Evolutionary conservation across 2,113 vertebrate species (phyloP).

Genomic region (Bambusicola thoracicus): DNA sequence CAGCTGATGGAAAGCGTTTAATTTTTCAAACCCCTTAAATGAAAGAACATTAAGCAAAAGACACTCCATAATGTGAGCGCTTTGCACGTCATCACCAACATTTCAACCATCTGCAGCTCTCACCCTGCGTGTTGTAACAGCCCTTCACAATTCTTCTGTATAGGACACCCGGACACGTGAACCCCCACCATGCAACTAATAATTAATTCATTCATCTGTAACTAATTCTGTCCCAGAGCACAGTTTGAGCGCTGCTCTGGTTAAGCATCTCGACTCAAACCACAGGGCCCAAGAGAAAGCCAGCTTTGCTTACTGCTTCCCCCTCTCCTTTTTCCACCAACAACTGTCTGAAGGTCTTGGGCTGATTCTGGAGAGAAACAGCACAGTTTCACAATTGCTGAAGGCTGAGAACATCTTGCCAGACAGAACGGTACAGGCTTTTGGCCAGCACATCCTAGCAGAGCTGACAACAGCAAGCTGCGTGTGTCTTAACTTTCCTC

Average conservation of each 20-base stretch:
- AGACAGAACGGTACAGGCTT: fast-evolving
- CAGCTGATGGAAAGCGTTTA: background rate
- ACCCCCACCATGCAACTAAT: background rate
- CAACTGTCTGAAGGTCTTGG: background rate
- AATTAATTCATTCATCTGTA: background rate
- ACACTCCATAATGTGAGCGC: background rate
- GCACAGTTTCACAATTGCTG: background rate
- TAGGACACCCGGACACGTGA: background rate
- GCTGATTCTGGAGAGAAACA: background rate
- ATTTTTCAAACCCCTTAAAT: constrained; percentile 26
- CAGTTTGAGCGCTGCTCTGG: background rate
- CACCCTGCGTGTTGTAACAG: background rate
- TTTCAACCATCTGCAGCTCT: background rate
- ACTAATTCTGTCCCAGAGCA: background rate
- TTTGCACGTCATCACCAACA: background rate
- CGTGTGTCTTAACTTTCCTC: background rate
- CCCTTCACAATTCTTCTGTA: background rate
- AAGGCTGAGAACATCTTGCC: background rate
- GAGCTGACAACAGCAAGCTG: fast-evolving
- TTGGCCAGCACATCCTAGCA: background rate
- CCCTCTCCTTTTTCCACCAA: background rate
- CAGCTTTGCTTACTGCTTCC: background rate
- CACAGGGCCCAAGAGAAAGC: background rate
- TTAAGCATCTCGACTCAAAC: background rate
- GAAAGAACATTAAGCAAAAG: background rate